Base-by-base conservation (phyloP, 37 sponge, comb jelly and placozoan species). In the Diacarnus erythraeanus region DNA sequence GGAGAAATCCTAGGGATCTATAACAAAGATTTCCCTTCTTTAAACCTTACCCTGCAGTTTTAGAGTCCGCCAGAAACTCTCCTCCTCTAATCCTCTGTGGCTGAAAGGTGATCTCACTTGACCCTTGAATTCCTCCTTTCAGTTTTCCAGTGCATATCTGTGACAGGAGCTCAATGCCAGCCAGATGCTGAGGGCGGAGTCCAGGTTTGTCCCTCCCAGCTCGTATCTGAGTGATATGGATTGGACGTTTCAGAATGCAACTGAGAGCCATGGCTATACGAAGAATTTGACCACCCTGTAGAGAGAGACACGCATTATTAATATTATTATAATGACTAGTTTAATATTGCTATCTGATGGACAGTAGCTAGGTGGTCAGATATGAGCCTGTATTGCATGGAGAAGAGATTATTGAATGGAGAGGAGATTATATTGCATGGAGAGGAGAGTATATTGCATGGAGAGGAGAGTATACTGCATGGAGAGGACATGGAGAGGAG, bases 261-360 rank as follows among this genome's bases (percentile, higher is more conserved):
- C 89, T 81, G 42, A 89, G 56, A 25, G 98, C 86, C 43, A 84
- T 81, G 12, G 91, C 75, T 64, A 70, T 97, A 5, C 98, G 84
- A 36, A 97, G 69, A 38, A 97, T 95, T 89, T 97, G 98, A 21
- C 98, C 95, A 33, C 98, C 98, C 91, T 94, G 42, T 0, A 38
- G 70, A 22, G 8, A 9, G 8, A 29, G 26, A 18, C 12, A 69
- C 3, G 21, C 15, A 72, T 27, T 27, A 26, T 44, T 5, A 39
- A 4, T 21, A 72, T 25, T 35, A 68, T 68, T 5, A 31, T 12
- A 68, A 20, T 34, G 5, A 68, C 69, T 54, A 54, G 56, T 54
- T 17, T 10, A 54, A 17, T 20, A 10, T 54, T 54, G 56, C 56
- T 17, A 17, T 20, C 56, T 17, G 10, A 54, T 20, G 56, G 56